A percentile compares a stretch with the other conserved stretches of the same genome.
phyloP scores from a whole-genome alignment of 1,140 invertebrate genomes.

The Drosophila pandora region DNA sequence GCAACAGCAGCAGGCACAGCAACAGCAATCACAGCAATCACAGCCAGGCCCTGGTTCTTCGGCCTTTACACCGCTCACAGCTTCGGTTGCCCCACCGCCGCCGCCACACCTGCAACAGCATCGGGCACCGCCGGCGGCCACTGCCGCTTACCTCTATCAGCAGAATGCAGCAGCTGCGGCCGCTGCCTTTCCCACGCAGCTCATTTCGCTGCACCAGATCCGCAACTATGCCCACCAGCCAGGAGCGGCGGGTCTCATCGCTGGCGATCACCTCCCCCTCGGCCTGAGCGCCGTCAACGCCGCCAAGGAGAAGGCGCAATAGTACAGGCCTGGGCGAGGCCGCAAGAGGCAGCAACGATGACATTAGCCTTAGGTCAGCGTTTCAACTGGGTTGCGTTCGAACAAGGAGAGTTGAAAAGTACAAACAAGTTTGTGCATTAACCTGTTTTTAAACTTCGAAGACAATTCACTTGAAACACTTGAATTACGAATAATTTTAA shows the following conservation, averaged over 20 bases:
- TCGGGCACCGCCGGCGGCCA: constrained; percentile 85
- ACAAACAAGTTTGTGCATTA: not conserved
- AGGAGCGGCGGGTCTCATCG: constrained; percentile 83
- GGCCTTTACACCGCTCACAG: constrained; percentile 93
- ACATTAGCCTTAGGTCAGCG: constrained; percentile 40
- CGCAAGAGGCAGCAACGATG: constrained; percentile 60
- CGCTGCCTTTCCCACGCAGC: constrained; percentile 92
- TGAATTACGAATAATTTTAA: constrained; percentile 10
- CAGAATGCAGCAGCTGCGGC: constrained; percentile 86
- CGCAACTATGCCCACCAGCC: constrained; percentile 98
- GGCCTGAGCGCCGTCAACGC: constrained; percentile 68
- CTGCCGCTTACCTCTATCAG: constrained; percentile 74
- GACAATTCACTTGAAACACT: constrained; percentile 22
- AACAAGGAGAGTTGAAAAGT: not conserved
- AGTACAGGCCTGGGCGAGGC: constrained; percentile 66
- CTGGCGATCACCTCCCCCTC: constrained; percentile 78
- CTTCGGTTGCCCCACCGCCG: constrained; percentile 87
- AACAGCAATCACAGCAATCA: constrained; percentile 87
- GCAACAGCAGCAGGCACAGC: constrained; percentile 45
- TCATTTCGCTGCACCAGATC: constrained; percentile 98
- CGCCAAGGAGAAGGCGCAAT: constrained; percentile 83
- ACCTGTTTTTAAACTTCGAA: not conserved
- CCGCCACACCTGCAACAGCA: constrained; percentile 87
- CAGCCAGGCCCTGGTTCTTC: constrained; percentile 85
- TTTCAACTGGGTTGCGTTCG: constrained; percentile 30